Base-by-base conservation (phyloP, 2,888 invertebrate genomes). In the Crepidodera aurea region DNA sequence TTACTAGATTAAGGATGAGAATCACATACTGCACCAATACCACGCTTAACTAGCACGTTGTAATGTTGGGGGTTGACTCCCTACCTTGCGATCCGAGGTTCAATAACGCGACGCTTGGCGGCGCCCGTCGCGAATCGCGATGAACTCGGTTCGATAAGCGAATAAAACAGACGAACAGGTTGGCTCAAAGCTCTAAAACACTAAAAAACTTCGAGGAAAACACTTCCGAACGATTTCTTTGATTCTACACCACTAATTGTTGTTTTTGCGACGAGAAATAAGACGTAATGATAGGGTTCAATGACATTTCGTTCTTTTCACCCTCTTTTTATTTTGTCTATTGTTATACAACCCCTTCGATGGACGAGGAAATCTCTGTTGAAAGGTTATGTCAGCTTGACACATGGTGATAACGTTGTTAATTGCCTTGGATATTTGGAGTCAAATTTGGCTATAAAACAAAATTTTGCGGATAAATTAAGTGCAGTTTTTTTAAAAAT, bases 51-150 rank as follows among this genome's bases (percentile, higher is more conserved):
- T 72, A 75, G 71, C 78, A 75, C 77, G 77, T 75, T 78, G 78
- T 74, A 75, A 74, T 78, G 74, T 79, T 77, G 73, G 78, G 77
- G 80, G 81, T 79, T 76, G 75, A 80, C 80, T 80, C 80, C 81
- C 80, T 78, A 77, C 67, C 69, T 71, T 73, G 70, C 51, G 48
- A 48, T 29, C 19, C 15, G 27, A 62, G 67, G 72, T 75, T 75
- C 68, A 65, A 60, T 64, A 68, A 69, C 66, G 69, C 73, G 78
- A 74, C 80, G 79, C 75, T 65, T 75, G 76, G 76, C 73, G 79
- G 79, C 79, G 80, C 78, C 67, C 77, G 77, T 73, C 77, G 51
- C 62, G 58, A 57, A 48, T 39, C 7, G 48, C 54, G 48, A 53
- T 58, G 42, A 51, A 50, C 50, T 40, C 60, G 75, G 76, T 73